Evolutionary conservation across 2,113 vertebrate genomes (phyloP).

Genomic region (Lynx canadensis): DNA sequence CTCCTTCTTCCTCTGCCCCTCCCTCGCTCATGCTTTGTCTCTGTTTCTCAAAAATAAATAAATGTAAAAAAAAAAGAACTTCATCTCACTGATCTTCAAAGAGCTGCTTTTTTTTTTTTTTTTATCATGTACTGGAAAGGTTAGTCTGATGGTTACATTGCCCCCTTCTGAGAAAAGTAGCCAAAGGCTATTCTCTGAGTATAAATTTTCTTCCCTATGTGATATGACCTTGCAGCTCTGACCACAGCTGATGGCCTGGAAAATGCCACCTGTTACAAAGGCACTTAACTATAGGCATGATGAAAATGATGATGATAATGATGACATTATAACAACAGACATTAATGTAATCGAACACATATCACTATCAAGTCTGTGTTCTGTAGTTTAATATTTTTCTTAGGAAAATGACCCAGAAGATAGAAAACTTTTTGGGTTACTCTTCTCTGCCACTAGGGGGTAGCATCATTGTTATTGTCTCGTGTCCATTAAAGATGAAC

Average conservation of each 20-base stretch:
- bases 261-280: constrained; percentile 28
- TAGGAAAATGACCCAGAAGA: background rate
- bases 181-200: background rate
- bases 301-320: background rate
- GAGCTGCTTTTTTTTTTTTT: background rate
- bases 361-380: background rate
- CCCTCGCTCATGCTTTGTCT: too few relatives aligned
- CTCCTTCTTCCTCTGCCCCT: too few relatives aligned
- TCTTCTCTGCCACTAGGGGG: constrained; percentile 64
- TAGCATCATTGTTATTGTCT: constrained; percentile 56
- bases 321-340: background rate
- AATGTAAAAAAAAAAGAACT: background rate
- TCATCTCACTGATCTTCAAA: background rate
- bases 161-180: background rate
- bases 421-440: background rate
- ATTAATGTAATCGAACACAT: background rate
- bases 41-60: too few relatives aligned
- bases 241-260: background rate
- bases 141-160: background rate
- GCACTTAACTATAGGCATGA: background rate
- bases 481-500: background rate
- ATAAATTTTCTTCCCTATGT: background rate
- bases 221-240: constrained; percentile 1
- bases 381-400: background rate
- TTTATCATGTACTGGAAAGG: background rate